phyloP scores from a whole-genome alignment of 2,797 vertebrate species.

The Cossypha heuglini region DNA sequence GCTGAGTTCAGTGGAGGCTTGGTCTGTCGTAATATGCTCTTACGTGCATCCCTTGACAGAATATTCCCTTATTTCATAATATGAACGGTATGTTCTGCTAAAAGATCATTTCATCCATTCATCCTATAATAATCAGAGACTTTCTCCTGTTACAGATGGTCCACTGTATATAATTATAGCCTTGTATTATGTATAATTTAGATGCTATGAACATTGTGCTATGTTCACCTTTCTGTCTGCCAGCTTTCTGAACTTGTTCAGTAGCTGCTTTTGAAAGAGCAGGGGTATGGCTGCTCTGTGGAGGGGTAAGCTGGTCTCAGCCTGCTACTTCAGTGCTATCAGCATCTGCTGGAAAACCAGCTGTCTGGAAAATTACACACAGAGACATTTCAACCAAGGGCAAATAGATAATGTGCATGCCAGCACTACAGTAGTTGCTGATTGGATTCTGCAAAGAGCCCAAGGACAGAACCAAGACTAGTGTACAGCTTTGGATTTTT shows the following conservation, averaged over 20 bases:
- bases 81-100: neutral
- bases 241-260: neutral
- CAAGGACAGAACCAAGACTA: neutral
- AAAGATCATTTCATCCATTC: neutral
- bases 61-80: neutral
- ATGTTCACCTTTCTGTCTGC: neutral
- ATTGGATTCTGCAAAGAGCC: neutral
- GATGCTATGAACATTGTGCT: neutral
- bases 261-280: neutral
- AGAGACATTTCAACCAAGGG: neutral
- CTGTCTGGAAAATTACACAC: neutral
- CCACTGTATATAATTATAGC: conserved; percentile 34
- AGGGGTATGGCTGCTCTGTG: neutral
- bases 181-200: conserved; percentile 31
- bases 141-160: neutral
- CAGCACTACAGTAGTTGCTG: neutral
- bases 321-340: neutral
- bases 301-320: neutral
- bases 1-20: neutral
- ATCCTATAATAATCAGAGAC: neutral
- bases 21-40: neutral
- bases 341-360: neutral
- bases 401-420: neutral
- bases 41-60: neutral
- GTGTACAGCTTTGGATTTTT: neutral